phyloP scores from a whole-genome alignment of 2,113 vertebrate genomes.

The Gymnocephalus cernua region DNA sequence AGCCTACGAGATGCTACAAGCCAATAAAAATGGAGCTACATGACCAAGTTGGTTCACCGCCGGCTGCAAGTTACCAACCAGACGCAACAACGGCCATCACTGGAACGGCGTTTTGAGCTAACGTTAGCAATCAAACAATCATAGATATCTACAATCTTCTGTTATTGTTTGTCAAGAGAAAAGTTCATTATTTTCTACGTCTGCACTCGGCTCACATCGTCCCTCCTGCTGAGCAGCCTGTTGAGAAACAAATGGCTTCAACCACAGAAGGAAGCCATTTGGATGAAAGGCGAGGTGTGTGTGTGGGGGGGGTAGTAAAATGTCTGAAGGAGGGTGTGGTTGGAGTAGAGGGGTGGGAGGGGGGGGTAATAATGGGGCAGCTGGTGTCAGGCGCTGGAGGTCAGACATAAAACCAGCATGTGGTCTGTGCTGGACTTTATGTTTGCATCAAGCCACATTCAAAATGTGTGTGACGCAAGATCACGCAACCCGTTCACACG shows the following conservation, averaged over 20 bases:
- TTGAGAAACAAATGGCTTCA: conserved; percentile 53
- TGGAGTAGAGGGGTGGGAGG: neutral
- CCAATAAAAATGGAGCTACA: too few relatives aligned
- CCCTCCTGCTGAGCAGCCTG: conserved; percentile 29
- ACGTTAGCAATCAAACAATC: too few relatives aligned
- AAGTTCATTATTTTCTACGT: too few relatives aligned
- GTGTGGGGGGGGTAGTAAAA: neutral
- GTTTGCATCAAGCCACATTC: neutral
- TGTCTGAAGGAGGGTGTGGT: neutral
- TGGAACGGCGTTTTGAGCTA: too few relatives aligned
- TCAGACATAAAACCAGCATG: conserved; percentile 33
- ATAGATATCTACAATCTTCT: too few relatives aligned
- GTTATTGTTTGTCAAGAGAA: too few relatives aligned
- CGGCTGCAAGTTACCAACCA: too few relatives aligned
- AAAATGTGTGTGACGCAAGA: neutral
- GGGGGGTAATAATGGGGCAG: conserved; percentile 13
- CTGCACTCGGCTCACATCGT: too few relatives aligned
- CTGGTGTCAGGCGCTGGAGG: neutral
- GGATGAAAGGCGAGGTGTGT: conserved; percentile 6
- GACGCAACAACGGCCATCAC: too few relatives aligned
- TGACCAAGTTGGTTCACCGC: too few relatives aligned
- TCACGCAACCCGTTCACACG: too few relatives aligned
- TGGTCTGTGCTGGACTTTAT: neutral
- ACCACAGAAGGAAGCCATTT: conserved; percentile 64
- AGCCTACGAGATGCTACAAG: too few relatives aligned